A percentile compares a stretch with the other conserved stretches of the same genome.
These are phyloP conservation scores for Chamaetylas fuelleborni DNA, from an alignment of 2,113 vertebrate genomes.

Conservation along the genomic window DNA sequence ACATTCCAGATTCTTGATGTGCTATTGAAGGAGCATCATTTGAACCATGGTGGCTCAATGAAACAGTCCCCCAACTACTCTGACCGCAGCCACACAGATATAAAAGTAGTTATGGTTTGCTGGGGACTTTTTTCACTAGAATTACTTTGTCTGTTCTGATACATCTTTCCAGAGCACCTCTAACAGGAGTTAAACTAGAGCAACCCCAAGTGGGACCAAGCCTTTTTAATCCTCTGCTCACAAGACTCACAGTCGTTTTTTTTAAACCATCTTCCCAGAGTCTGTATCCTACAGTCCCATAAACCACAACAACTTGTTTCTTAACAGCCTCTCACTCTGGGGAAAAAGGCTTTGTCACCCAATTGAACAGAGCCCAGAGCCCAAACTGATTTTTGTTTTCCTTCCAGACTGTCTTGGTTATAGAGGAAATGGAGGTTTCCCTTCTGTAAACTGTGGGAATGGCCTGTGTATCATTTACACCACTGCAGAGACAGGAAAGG, in stretches of 20 bases:
- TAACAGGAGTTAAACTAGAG: background rate
- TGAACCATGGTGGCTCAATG: rapidly evolving
- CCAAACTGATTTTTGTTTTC: background rate
- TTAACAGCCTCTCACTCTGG: rapidly evolving
- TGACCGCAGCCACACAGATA: background rate
- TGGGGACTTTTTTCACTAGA: background rate
- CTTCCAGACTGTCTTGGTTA: background rate
- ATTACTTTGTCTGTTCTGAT: background rate
- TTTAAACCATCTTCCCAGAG: background rate
- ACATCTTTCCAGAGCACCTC: background rate
- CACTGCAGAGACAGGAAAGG: background rate
- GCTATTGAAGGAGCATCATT: background rate
- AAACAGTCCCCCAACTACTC: background rate
- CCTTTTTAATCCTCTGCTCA: background rate
- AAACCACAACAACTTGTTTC: background rate
- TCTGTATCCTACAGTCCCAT: background rate
- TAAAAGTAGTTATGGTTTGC: background rate
- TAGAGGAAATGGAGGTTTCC: background rate
- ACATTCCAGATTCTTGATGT: background rate
- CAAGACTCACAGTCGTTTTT: background rate
- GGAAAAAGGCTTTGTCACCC: background rate
- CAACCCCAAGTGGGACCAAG: background rate
- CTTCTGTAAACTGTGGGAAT: background rate
- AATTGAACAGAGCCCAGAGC: background rate
- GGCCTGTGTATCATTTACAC: background rate